Evolutionary conservation across 2,888 invertebrate species (phyloP), one percentile per base, ranked within the genome.

Genomic region (Aleiodes alternator): DNA sequence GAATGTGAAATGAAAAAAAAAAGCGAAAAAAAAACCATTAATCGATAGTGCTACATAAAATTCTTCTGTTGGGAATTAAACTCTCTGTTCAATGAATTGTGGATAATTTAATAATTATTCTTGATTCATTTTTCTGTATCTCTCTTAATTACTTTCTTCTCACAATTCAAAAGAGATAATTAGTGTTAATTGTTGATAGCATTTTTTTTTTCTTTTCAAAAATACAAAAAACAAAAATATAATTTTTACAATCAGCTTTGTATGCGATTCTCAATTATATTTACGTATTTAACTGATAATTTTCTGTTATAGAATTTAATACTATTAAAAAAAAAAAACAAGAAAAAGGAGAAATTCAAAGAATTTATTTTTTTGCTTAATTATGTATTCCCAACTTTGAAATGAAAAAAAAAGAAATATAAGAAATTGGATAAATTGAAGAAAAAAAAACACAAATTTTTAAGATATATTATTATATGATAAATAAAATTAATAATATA

Each of bases 401-500:
- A 34, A 53, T 31, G n/a, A 48, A 12, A 23, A 70, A 70, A 70
- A 48, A 53, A 9, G 23, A 34, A 59, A 71, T 16, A n/a, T 16
- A 56, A 57, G 12, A 72, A 66, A 31, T 34, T 48, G 23, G 14
- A 53, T 56, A 50, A 73, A 69, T 34, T 68, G 14, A 57, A 57
- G 14, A 73, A 69, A n/a, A 56, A 23, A 1, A 23, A 23, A 23
- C 23, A 23, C 23, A 23, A 59, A 59, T 43, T 57, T 57, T 71
- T 57, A 48, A 59, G 29, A 71, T 72, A 64, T 70, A 56, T 53
- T 75, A 70, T 64, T 31, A 86, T 85, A 84, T 82, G 86, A 85
- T 82, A 85, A 82, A 84, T 84, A 86, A 68, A 43, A 64, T 64
- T 64, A 48, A 43, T 64, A 48, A 48, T 64, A 43, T 64, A 64